Evolutionary conservation across 2,797 vertebrate genomes (phyloP).

Genomic region (Nannoperca australis): DNA sequence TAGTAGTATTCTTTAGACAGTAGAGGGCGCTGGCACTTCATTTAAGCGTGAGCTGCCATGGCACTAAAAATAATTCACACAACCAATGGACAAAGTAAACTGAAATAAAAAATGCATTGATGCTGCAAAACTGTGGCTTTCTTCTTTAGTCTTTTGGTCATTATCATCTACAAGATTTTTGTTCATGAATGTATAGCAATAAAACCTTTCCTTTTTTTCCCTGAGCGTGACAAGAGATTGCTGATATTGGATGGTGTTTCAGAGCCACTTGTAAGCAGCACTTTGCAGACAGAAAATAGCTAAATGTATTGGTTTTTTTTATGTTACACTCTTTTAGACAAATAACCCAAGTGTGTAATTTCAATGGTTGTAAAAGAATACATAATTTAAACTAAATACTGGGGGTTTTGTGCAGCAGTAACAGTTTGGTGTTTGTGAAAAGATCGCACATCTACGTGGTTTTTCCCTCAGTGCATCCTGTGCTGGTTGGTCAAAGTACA

Average conservation of each 20-base stretch:
- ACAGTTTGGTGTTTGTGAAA: background rate
- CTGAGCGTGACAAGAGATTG: too few relatives aligned
- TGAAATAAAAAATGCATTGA: background rate
- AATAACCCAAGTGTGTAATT: background rate
- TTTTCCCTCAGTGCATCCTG: background rate
- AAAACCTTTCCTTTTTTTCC: background rate
- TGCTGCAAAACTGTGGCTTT: background rate
- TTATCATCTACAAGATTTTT: background rate
- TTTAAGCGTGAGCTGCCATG: background rate
- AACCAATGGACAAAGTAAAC: background rate
- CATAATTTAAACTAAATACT: background rate
- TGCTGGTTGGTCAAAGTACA: background rate
- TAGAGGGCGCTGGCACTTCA: slow-evolving; percentile 56
- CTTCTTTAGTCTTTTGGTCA: too few relatives aligned
- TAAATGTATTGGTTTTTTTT: background rate
- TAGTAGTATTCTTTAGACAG: slow-evolving; percentile 49
- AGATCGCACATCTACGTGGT: background rate
- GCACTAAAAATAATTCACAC: background rate
- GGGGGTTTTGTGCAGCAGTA: background rate
- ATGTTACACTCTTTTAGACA: background rate
- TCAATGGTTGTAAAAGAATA: background rate
- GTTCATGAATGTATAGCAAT: background rate
- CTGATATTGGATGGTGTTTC: background rate
- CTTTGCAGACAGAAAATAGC: background rate
- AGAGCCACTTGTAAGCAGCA: background rate